phyloP scores from a whole-genome alignment of 1,140 invertebrate genomes.

The Eciton burchellii region DNA sequence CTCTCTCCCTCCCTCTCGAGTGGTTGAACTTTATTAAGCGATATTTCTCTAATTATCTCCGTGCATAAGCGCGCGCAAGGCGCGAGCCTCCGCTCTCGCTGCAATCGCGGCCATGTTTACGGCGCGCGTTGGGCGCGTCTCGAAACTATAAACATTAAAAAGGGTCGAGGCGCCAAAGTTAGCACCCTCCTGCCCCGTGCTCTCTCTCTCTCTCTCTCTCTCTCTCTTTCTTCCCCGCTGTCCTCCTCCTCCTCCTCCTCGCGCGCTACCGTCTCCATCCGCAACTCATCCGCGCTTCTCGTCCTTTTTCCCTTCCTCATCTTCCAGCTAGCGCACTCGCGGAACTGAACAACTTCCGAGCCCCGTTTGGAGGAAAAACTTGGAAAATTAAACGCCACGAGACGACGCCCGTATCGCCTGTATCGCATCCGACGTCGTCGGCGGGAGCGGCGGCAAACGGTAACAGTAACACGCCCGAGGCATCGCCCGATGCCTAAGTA shows the following conservation, averaged over 20 bases:
- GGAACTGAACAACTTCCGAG: constrained; percentile 67
- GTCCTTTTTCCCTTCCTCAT: constrained; percentile 28
- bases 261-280: no score
- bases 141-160: constrained; percentile 73
- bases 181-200: constrained; percentile 60
- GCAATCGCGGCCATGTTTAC: constrained; percentile 64
- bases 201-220: not conserved
- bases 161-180: constrained; percentile 66
- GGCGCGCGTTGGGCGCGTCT: constrained; percentile 66
- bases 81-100: not conserved
- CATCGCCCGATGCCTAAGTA: constrained; percentile 41
- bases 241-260: not conserved
- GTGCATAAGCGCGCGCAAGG: constrained; percentile 59
- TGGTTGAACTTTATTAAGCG: constrained; percentile 81
- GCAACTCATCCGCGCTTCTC: constrained; percentile 1
- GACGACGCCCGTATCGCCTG: constrained; percentile 51
- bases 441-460: constrained; percentile 18
- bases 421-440: constrained; percentile 7
- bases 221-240: not conserved
- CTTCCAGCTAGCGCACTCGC: constrained; percentile 1
- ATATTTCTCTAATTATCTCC: constrained; percentile 85
- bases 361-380: constrained; percentile 73
- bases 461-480: constrained; percentile 45
- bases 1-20: constrained; percentile 66
- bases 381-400: constrained; percentile 78